phyloP scores from a whole-genome alignment of 2,113 vertebrate genomes.

The Gallinago media region DNA sequence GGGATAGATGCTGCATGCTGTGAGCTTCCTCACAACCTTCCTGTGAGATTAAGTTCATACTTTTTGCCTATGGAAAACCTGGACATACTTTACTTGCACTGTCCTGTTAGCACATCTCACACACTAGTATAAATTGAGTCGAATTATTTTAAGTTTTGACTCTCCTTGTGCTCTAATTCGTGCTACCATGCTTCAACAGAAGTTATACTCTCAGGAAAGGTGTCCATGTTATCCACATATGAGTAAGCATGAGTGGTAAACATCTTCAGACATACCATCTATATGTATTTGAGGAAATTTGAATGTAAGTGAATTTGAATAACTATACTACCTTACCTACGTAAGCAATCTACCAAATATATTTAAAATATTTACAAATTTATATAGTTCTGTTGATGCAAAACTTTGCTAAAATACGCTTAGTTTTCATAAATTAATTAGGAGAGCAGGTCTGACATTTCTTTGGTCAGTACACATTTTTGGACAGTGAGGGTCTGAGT shows the following conservation, averaged over 20 bases:
- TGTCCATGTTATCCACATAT: background rate
- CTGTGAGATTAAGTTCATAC: background rate
- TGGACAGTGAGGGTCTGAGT: background rate
- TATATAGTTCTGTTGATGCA: background rate
- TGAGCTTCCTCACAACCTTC: background rate
- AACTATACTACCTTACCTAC: background rate
- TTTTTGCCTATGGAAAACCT: background rate
- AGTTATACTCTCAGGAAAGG: background rate
- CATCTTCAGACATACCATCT: background rate
- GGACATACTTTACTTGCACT: background rate
- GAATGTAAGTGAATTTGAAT: background rate
- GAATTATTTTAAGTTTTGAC: background rate
- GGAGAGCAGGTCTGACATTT: background rate
- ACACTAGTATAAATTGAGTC: background rate
- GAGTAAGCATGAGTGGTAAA: background rate
- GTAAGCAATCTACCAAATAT: background rate
- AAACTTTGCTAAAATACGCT: background rate
- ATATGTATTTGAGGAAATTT: background rate
- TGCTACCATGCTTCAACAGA: background rate
- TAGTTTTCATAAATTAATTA: background rate
- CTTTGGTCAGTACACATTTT: background rate
- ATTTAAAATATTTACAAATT: background rate
- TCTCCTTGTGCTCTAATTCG: background rate
- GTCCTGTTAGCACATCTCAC: background rate
- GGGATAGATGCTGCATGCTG: background rate